Percentiles rank a stretch among this genome's conserved stretches.
Evolutionary conservation across 2,888 invertebrate genomes (phyloP).

Genomic region (Phragmatobia fuliginosa): DNA sequence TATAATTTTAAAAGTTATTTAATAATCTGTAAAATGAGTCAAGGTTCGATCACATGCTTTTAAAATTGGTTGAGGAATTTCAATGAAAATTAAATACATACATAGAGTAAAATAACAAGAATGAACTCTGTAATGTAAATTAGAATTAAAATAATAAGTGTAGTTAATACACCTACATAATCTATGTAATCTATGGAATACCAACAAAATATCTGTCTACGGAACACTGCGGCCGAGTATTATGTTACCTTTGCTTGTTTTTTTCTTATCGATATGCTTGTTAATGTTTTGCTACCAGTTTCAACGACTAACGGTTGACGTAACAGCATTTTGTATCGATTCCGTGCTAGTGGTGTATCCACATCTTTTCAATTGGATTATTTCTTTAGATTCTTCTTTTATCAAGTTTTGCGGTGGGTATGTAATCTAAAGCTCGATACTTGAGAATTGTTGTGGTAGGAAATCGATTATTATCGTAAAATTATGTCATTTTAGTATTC

Average conservation of each 20-base stretch:
- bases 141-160: not conserved
- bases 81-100: too few relatives aligned
- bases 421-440: not conserved
- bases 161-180: too few relatives aligned
- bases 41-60: too few relatives aligned
- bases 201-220: conserved; percentile 2
- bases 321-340: conserved; percentile 53
- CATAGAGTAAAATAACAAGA: too few relatives aligned
- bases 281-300: conserved; percentile 44
- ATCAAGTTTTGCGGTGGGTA: not conserved
- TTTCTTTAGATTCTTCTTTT: conserved; percentile 3
- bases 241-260: conserved; percentile 22
- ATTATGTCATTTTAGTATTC: not conserved
- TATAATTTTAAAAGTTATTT: too few relatives aligned
- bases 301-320: conserved; percentile 55
- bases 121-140: not conserved
- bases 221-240: conserved; percentile 25
- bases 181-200: too few relatives aligned
- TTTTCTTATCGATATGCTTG: conserved; percentile 40
- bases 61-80: too few relatives aligned
- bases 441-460: not conserved
- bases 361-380: conserved; percentile 17
- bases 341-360: conserved; percentile 22
- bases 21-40: too few relatives aligned
- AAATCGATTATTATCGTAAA: not conserved